Evolutionary conservation across 2,113 vertebrate species (phyloP).

Genomic region (Odontophorus gujanensis): DNA sequence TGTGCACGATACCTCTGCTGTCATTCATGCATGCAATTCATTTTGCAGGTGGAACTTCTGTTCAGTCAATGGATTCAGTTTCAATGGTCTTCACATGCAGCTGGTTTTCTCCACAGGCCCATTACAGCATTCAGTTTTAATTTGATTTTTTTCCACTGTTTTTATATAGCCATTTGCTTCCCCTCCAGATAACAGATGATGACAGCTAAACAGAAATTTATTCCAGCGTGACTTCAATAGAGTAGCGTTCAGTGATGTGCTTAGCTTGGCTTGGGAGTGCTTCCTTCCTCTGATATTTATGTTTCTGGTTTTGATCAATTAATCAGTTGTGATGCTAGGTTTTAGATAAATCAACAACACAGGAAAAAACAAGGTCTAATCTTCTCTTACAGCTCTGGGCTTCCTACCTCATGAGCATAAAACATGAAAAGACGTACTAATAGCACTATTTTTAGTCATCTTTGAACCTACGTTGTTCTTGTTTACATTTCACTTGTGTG

Average conservation of each 20-base stretch:
- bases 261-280: not conserved
- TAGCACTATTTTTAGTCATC: not conserved
- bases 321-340: not conserved
- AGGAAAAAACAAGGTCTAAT: not conserved
- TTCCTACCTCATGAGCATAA: not conserved
- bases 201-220: not conserved
- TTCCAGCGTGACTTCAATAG: not conserved
- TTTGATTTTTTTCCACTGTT: not conserved
- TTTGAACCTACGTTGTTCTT: not conserved
- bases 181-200: not conserved
- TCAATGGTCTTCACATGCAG: not conserved
- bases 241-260: not conserved
- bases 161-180: conserved; percentile 4
- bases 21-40: not conserved
- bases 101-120: not conserved
- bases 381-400: not conserved
- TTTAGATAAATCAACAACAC: conserved; percentile 9
- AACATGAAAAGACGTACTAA: not conserved
- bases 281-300: not conserved
- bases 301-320: not conserved
- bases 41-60: not conserved
- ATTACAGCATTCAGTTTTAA: not conserved
- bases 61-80: not conserved
- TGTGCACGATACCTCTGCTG: not conserved
- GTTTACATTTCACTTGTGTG: not conserved